phyloP scores from a whole-genome alignment of 1,140 invertebrate genomes.

The Cepaea nemoralis region DNA sequence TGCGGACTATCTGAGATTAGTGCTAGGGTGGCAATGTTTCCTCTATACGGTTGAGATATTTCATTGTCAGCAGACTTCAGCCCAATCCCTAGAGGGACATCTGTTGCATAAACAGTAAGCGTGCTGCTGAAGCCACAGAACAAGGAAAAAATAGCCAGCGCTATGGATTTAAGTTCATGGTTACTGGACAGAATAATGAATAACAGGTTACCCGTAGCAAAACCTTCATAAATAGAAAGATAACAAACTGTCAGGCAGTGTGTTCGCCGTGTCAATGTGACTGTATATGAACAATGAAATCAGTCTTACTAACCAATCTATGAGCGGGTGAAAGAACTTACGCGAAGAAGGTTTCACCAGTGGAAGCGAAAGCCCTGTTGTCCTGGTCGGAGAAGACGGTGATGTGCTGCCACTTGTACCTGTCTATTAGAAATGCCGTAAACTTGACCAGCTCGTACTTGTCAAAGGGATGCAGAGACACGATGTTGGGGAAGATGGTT shows the following conservation, averaged over 20 bases:
- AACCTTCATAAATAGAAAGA: background rate
- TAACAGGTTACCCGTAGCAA: no score
- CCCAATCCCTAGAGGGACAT: no score
- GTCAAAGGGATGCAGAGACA: slow-evolving; percentile 25
- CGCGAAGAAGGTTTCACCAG: slow-evolving; percentile 7
- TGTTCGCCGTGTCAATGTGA: background rate
- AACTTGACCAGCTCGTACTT: slow-evolving; percentile 18
- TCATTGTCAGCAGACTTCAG: no score
- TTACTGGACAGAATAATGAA: no score
- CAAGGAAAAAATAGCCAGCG: no score
- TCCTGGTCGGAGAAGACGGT: slow-evolving; percentile 7
- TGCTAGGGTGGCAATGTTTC: no score
- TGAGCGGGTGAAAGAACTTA: no score
- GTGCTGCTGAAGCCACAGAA: no score
- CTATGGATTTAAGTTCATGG: no score
- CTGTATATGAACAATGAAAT: background rate
- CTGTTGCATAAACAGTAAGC: no score
- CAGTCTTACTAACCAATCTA: background rate
- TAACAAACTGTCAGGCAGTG: background rate
- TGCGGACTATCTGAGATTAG: no score
- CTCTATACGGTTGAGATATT: no score
- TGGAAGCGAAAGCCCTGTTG: background rate
- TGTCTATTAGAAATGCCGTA: background rate
- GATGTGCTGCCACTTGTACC: slow-evolving; percentile 8
- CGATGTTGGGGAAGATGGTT: slow-evolving; percentile 19